Percentiles rank a stretch among this genome's conserved stretches.
Evolutionary conservation across 53 echinoderm and acorn worm genomes (phyloP).

Genomic region (Hippasteria phrygiana): DNA sequence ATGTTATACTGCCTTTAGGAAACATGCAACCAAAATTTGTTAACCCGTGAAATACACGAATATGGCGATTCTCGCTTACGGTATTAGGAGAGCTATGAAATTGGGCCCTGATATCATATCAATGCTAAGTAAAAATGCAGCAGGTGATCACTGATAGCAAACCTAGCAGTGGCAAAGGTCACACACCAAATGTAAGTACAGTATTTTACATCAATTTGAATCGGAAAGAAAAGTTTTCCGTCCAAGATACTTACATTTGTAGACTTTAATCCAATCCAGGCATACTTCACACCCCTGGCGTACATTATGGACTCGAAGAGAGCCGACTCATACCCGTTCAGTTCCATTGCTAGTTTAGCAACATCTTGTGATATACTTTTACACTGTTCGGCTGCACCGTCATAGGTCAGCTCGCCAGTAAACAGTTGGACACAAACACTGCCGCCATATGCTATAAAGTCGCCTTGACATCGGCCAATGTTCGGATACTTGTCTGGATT

Average conservation of each 20-base stretch:
- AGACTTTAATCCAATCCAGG: slow-evolving; percentile 29
- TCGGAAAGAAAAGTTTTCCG: no score
- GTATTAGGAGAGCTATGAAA: no score
- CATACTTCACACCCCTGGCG: not conserved
- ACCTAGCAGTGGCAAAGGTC: no score
- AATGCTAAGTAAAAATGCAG: no score
- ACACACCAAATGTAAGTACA: no score
- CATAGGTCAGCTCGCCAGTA: not conserved
- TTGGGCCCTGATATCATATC: no score
- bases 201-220: no score
- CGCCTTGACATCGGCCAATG: not conserved
- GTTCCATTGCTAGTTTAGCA: not conserved
- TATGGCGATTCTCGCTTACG: no score
- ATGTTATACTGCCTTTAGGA: no score
- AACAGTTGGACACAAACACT: not conserved
- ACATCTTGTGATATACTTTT: not conserved
- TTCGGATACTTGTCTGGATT: not conserved
- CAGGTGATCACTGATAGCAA: no score
- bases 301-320: slow-evolving; percentile 11
- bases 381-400: not conserved
- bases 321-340: slow-evolving; percentile 23
- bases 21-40: no score
- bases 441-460: not conserved
- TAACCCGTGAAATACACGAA: no score
- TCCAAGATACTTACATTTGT: slow-evolving; percentile 5